Percentiles rank a stretch among this genome's conserved stretches.
Conservation (phyloP, 2,888 invertebrate species). For the Synergus umbraculus region DNA sequence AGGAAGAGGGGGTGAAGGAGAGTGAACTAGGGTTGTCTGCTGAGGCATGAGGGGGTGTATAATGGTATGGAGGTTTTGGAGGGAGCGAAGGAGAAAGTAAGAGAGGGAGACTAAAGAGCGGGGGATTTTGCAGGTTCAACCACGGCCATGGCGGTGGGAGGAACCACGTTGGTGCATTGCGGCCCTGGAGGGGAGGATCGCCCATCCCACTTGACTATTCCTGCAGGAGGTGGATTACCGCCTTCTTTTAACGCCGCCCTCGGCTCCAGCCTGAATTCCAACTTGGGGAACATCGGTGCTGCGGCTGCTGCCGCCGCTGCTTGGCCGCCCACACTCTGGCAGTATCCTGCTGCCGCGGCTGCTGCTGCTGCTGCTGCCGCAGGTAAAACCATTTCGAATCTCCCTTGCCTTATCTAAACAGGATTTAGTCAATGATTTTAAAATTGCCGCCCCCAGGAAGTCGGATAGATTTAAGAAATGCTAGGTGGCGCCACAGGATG, state of each 20-base stretch:
- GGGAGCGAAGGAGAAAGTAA: conserved; percentile 43
- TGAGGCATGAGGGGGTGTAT: conserved; percentile 7
- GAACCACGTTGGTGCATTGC: conserved; percentile 82
- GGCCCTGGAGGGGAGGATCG: conserved; percentile 81
- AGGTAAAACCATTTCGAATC: conserved; percentile 50
- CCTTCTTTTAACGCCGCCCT: conserved; percentile 79
- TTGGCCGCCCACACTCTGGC: conserved; percentile 87
- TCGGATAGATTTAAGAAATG: neutral
- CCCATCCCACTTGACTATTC: conserved; percentile 79
- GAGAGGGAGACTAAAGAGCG: conserved; percentile 44
- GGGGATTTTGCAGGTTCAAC: conserved; percentile 80
- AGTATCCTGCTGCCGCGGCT: conserved; percentile 82
- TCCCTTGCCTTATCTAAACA: neutral
- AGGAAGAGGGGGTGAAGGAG: conserved; percentile 32
- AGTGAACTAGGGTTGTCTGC: neutral
- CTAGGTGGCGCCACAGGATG: neutral
- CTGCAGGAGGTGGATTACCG: conserved; percentile 70
- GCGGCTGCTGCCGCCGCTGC: conserved; percentile 79
- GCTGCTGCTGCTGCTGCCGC: conserved; percentile 65
- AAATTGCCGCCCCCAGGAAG: conserved; percentile 37
- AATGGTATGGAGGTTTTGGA: conserved; percentile 24
- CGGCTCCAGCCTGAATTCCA: conserved; percentile 67
- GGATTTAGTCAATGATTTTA: conserved; percentile 44
- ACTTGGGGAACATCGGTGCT: conserved; percentile 66
- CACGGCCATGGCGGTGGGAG: conserved; percentile 84